phyloP scores from a whole-genome alignment of 1,140 invertebrate genomes.

The Brachionus sp. region DNA sequence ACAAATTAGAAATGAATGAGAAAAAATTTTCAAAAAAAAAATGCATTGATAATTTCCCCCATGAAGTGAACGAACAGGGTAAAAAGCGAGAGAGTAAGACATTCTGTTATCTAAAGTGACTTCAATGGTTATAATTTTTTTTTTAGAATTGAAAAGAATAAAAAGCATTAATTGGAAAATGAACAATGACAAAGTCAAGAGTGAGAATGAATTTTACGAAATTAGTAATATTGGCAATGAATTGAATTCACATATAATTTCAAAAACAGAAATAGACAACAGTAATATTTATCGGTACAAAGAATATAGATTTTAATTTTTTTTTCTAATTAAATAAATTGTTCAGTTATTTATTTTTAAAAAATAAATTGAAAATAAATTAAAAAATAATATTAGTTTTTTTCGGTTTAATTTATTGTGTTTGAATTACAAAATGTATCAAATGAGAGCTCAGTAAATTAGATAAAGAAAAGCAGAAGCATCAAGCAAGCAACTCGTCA shows the following conservation, averaged over 20 bases:
- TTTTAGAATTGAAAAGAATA: neutral
- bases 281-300: neutral
- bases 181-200: neutral
- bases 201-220: neutral
- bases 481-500: no score
- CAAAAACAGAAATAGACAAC: neutral
- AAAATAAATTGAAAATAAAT: no score
- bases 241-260: neutral
- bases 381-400: no score
- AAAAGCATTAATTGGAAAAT: constrained; percentile 19
- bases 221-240: neutral
- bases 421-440: no score
- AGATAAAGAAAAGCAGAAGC: no score
- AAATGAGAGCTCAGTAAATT: no score
- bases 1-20: neutral
- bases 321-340: no score
- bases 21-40: neutral
- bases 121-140: no score
- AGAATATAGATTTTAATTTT: neutral
- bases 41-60: neutral
- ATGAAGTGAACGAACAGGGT: neutral
- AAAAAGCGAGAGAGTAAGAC: constrained; percentile 3
- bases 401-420: no score
- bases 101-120: neutral
- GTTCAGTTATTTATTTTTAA: no score